phyloP scores from a whole-genome alignment of 2,888 invertebrate species.

The Troglohyphantes excavatus region DNA sequence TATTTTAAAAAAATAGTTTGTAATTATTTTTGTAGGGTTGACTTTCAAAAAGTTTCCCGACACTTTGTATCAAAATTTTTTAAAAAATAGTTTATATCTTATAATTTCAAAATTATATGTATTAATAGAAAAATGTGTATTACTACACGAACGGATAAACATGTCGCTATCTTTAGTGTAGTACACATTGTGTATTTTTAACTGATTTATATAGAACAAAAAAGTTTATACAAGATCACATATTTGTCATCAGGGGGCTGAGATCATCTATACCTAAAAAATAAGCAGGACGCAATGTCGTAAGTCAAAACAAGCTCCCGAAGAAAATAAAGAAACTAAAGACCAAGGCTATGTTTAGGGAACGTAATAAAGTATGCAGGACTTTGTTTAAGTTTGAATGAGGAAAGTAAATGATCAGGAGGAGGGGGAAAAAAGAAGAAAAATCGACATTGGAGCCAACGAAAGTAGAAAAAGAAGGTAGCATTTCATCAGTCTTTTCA shows the following conservation, averaged over 20 bases:
- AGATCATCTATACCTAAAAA: neutral
- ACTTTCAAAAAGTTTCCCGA: too few relatives aligned
- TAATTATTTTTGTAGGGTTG: too few relatives aligned
- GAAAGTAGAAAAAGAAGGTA: slow-evolving; percentile 14
- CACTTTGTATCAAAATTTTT: too few relatives aligned
- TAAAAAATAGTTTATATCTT: too few relatives aligned
- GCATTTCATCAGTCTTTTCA: slow-evolving; percentile 7
- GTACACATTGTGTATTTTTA: too few relatives aligned
- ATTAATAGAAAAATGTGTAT: too few relatives aligned
- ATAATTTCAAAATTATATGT: too few relatives aligned
- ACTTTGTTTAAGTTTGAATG: slow-evolving; percentile 1
- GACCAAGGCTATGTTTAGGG: neutral
- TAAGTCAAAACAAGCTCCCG: neutral
- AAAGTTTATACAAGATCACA: neutral
- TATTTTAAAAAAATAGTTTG: too few relatives aligned
- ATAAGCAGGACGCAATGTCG: neutral
- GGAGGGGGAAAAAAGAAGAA: slow-evolving; percentile 9
- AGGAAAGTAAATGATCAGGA: slow-evolving; percentile 23
- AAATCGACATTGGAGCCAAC: neutral
- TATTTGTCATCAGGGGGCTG: neutral
- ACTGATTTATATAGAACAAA: slow-evolving; percentile 14
- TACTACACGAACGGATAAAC: too few relatives aligned
- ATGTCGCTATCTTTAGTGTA: too few relatives aligned
- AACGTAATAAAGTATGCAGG: slow-evolving; percentile 38
- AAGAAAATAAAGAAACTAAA: slow-evolving; percentile 2